These are phyloP conservation scores for Cyclopterus lumpus DNA, from an alignment of 2,797 vertebrate genomes.

Conservation along the genomic window DNA sequence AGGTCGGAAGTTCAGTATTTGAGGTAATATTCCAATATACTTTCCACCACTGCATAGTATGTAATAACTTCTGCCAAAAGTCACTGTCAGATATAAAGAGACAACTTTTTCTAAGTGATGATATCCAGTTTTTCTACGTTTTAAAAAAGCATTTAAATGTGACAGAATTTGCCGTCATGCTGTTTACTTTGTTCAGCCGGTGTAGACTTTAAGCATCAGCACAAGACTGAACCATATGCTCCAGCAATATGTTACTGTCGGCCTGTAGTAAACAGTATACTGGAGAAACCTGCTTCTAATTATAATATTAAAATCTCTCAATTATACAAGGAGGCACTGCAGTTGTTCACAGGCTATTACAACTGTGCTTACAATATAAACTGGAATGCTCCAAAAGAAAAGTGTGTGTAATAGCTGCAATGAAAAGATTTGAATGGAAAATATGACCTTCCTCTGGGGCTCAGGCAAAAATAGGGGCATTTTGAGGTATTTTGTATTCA, in stretches of 20 bases:
- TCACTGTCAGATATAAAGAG: too few species aligned
- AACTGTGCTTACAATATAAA: background rate
- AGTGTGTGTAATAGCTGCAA: background rate
- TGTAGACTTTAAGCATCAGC: conserved; percentile 29
- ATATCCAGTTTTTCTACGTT: background rate
- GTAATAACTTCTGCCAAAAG: background rate
- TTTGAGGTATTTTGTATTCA: background rate
- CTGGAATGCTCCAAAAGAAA: background rate
- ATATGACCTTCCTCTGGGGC: background rate
- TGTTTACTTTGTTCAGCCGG: conserved; percentile 18
- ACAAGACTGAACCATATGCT: conserved; percentile 54
- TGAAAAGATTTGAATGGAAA: background rate
- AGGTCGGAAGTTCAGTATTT: background rate
- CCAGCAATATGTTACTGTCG: conserved; percentile 45
- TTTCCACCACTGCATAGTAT: background rate
- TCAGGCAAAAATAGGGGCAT: conserved; percentile 7
- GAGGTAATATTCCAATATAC: background rate
- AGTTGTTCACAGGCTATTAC: background rate
- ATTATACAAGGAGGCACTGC: background rate
- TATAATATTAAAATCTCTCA: conserved; percentile 4
- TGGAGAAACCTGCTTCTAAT: conserved; percentile 1
- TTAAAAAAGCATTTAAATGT: background rate
- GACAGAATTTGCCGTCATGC: conserved; percentile 12
- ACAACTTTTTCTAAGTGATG: background rate
- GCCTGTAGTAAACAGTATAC: background rate